Base-by-base conservation (phyloP, 2,113 vertebrate genomes). In the Salvelinus alpinus region DNA sequence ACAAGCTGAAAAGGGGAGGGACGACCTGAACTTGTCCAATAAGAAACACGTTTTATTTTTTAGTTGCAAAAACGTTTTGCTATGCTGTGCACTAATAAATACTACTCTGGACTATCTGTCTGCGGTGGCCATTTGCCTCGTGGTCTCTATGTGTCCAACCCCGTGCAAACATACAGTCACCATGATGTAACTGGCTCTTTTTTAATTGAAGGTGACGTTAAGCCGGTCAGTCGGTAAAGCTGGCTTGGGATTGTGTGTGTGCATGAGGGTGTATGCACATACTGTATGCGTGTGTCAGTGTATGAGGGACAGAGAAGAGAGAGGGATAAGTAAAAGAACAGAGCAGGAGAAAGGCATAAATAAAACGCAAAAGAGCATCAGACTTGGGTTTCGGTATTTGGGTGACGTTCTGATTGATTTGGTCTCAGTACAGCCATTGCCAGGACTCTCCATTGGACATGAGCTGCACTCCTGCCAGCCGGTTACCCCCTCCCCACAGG, bases 181-280 rank as follows among this genome's bases (percentile, higher is more conserved):
- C 60, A 22, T 62, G 59, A 62, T 77, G 73, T 88, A 62, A 68
- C 64, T 44, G 65, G 70, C 71, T 57, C 64, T 76, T 31, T 67
- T 66, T n/a, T 83, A 83, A 89, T 81, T 80, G 70, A 78, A 79
- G 29, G 54, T 73, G 87, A 88, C 81, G 72, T 69, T 88, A 87
- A 91, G 80, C 87, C 64, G 16, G 70, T 80, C 62, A 67, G 77
- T 72, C 64, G 62, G 38, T 51, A 69, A 71, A 82, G 34, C 64
- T 65, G 80, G 79, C 70, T 72, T 51, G 67, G 76, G 34, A 71
- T 22, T 0, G 13, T 51, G 31, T 70, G 67, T 47, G 73, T 34
- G 7, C 72, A 70, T 70, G 25, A 60, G 51, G 14, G 70, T 57
- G 24, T 84, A 22, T 11, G 59, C 2, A 18, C 51, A 14, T 18